Conservation (phyloP, 2,113 vertebrate genomes). For the Spea bombifrons region DNA sequence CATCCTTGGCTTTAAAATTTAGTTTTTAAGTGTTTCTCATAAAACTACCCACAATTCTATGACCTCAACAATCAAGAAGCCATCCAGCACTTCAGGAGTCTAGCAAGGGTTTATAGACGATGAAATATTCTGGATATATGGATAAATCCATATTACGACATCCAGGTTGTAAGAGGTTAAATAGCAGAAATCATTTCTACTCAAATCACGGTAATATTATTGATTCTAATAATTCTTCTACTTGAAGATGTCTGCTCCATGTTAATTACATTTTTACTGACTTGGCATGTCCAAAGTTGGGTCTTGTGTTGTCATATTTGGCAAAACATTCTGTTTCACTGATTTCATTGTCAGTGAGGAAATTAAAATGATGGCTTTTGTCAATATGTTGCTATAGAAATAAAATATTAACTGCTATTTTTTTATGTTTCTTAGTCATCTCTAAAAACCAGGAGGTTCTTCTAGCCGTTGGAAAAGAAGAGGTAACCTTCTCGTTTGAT, state of each 20-base stretch:
- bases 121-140: not conserved
- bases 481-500: constrained; percentile 62
- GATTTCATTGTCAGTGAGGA: constrained; percentile 28
- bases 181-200: not conserved
- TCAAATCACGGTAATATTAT: too few relatives aligned
- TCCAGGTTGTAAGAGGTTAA: not conserved
- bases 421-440: constrained; percentile 63
- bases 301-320: constrained; percentile 37
- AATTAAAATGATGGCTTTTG: constrained; percentile 32
- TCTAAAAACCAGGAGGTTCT: constrained; percentile 58
- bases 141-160: not conserved
- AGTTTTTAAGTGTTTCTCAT: constrained; percentile 9
- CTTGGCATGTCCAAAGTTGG: not conserved
- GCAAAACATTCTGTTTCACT: not conserved
- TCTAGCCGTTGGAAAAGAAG: constrained; percentile 60
- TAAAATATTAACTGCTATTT: constrained; percentile 24
- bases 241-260: too few relatives aligned
- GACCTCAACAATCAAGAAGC: constrained; percentile 24
- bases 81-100: not conserved
- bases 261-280: not conserved
- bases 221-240: not conserved
- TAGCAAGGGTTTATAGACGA: not conserved
- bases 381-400: constrained; percentile 36
- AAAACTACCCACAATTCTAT: not conserved
- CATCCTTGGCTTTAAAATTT: constrained; percentile 3